Evolutionary conservation across 2,797 vertebrate genomes (phyloP), one percentile per base, ranked within the genome.

Genomic region (Adrianichthys oophorus): DNA sequence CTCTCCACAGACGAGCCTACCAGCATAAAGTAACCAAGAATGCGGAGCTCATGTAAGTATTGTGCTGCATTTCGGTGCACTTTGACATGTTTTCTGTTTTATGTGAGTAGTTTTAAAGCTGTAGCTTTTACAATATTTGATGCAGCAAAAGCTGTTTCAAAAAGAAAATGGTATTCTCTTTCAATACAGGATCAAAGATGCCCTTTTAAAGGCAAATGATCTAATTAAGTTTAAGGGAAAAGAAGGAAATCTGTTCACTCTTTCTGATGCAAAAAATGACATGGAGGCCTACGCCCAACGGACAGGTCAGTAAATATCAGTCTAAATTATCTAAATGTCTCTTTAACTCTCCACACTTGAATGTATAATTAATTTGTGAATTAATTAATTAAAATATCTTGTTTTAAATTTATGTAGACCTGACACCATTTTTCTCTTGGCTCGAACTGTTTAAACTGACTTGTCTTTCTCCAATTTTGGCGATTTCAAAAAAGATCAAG

Each of bases 281-380:
- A 98, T 98, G 97, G 93, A 91, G 87, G 97, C 96, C 49, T 99
- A 97, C 85, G 92, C 92, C 54, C 97, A 97, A 67, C 87, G 98
- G 4, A 99, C 97, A 73, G 97, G 97, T 98, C 64, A 77, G 89
- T 59, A 18, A 15, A 46, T 14, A 12, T 2, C 19, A 18, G 18
- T 3, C 90, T 95, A 6, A 49, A 18, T 7, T 2, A 32, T 32
- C 29, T 8, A 32, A 32, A 32, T 32, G 7, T 32, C 29, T 32
- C 29, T 12, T 32, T 32, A 1, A 32, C 2, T 2, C 29, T 32
- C 8, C 29, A 32, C 4, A 26, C 24, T 26, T 26, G 24, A 32
- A 32, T 32, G 29, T 10, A 32, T 32, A 26, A 26, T 1, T 8
- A 0, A 32, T 10, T 32, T 32, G 29, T 32, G 7, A 32, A 32